Evolutionary conservation across 2,888 invertebrate genomes (phyloP).

Genomic region (Lumbricus terrestris): DNA sequence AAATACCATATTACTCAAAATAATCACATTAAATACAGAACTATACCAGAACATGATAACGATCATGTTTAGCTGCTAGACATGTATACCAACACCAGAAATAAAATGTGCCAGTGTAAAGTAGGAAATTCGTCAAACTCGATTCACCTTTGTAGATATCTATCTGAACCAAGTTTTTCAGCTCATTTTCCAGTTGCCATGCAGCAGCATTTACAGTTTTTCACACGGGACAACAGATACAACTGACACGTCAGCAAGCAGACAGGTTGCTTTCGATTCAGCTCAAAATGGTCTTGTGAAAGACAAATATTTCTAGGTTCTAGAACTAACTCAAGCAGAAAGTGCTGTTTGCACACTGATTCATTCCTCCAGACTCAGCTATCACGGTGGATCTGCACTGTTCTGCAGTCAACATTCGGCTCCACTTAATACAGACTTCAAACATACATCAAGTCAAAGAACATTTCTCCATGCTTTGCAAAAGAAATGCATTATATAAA

Average conservation of each 20-base stretch:
- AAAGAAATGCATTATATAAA: neutral
- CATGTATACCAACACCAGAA: neutral
- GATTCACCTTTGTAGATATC: neutral
- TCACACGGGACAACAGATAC: neutral
- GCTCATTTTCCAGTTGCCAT: neutral
- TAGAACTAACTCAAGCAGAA: neutral
- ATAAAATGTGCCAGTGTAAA: neutral
- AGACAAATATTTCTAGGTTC: neutral
- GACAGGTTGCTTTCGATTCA: no score
- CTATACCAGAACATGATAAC: neutral
- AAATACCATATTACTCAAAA: neutral
- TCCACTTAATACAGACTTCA: neutral
- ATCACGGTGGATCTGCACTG: neutral
- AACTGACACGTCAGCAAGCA: no score
- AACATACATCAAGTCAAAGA: neutral
- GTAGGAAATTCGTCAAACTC: neutral
- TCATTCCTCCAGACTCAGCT: no score
- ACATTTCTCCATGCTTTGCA: neutral
- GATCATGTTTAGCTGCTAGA: neutral
- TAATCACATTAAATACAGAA: neutral
- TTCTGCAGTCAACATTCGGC: neutral
- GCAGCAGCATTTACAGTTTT: neutral
- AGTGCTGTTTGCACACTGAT: no score
- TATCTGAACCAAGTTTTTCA: neutral
- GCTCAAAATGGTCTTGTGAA: no score